Evolutionary conservation across 2,113 vertebrate genomes (phyloP), one percentile per base, ranked within the genome.

Genomic region (Stegastes partitus): DNA sequence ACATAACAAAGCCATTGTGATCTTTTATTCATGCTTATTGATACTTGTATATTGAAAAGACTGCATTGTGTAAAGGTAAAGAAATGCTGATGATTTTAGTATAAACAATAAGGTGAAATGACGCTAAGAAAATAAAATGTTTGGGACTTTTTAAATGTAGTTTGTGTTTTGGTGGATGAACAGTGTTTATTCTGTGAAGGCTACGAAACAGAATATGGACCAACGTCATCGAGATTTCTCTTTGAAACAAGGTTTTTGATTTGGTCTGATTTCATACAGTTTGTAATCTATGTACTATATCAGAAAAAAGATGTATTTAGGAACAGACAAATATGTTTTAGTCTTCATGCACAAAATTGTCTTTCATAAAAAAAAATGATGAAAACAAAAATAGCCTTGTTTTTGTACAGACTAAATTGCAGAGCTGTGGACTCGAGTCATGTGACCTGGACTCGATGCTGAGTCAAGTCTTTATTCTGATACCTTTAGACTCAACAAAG

Each of bases 1-100:
- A 87, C 91, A 78, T 93, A 91, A 94, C 86, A 84, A 94, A 94
- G 90, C 91, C 92, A 93, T 94, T 94, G 89, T 94, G 90, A 94
- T 92, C 91, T 94, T 93, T 93, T 91, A 93, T 82, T 89, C 91
- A 84, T 93, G 79, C 89, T 93, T 93, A 92, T 89, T 93, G 90
- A 92, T 91, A 94, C 87, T 86, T 94, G 92, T 94, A 92, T 93
- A 94, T 93, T 94, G 87, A 92, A 92, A 86, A 88, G 77, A 86
- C 75, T 90, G 81, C 87, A 85, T 90, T 92, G 91, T 93, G 90
- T 91, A 92, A 85, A 86, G 79, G 72, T 90, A 50, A 89, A 90
- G 66, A 90, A 87, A 85, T 91, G 88, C 83, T 87, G 84, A 83
- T 93, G 89, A 91, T 93, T 94, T 94, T 93, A 93, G 91, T 87